phyloP scores from a whole-genome alignment of 2,888 invertebrate genomes.

The Oxytorus armatus region DNA sequence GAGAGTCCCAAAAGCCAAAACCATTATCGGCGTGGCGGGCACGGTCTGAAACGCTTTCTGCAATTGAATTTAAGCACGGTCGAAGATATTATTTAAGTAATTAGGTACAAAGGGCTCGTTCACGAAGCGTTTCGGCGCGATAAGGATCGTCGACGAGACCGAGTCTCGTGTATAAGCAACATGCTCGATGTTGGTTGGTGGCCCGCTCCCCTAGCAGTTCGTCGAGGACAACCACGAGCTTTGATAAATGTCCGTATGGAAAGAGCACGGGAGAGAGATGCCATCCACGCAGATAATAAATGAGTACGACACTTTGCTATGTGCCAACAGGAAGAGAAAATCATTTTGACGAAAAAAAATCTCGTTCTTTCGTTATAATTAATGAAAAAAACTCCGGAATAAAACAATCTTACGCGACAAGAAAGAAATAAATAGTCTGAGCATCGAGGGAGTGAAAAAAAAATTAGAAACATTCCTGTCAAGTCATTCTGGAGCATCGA shows the following conservation, averaged over 20 bases:
- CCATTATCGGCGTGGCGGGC: conserved; percentile 80
- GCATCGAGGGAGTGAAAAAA: neutral
- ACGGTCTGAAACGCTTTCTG: conserved; percentile 70
- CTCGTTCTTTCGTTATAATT: conserved; percentile 3
- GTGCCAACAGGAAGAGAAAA: conserved; percentile 23
- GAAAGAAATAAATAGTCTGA: conserved; percentile 1
- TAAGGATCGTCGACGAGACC: conserved; percentile 67
- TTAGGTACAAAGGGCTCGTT: conserved; percentile 83
- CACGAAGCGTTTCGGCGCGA: conserved; percentile 77
- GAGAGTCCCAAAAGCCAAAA: conserved; percentile 78
- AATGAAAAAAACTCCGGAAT: neutral
- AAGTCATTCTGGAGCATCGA: neutral
- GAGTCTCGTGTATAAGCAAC: conserved; percentile 9
- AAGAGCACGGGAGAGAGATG: neutral
- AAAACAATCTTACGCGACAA: neutral
- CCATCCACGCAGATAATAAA: conserved; percentile 22
- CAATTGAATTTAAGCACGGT: conserved; percentile 83
- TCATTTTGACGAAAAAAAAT: conserved; percentile 1
- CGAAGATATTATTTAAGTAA: conserved; percentile 84
- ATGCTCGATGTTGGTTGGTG: conserved; percentile 20
- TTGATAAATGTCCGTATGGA: conserved; percentile 28
- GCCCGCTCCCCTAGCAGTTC: conserved; percentile 42
- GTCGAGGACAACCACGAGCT: conserved; percentile 73
- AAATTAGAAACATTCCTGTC: neutral
- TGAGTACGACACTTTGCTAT: conserved; percentile 17